Evolutionary conservation across 2,888 invertebrate genomes (phyloP).

Genomic region (Dimorphilus gyrociliatus): DNA sequence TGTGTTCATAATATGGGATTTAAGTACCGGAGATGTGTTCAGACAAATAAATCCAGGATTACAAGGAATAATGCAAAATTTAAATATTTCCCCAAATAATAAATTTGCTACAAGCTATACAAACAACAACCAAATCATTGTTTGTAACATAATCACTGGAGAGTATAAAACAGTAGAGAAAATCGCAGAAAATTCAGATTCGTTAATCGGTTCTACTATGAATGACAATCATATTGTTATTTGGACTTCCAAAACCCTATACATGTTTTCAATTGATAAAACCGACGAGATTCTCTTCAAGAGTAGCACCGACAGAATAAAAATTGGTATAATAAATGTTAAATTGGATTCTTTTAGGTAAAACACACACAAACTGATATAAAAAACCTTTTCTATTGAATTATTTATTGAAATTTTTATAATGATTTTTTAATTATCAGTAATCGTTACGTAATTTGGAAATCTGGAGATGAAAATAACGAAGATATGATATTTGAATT

Average conservation of each 20-base stretch:
- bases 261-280: too few species aligned
- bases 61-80: slow-evolving; percentile 69
- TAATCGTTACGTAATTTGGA: slow-evolving; percentile 12
- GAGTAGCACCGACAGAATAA: too few species aligned
- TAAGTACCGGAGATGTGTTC: slow-evolving; percentile 83
- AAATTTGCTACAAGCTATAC: slow-evolving; percentile 88
- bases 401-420: too few species aligned
- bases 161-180: slow-evolving; percentile 71
- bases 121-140: slow-evolving; percentile 80
- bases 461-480: slow-evolving; percentile 17
- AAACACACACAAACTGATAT: too few species aligned
- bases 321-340: too few species aligned
- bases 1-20: slow-evolving; percentile 87
- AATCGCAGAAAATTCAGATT: slow-evolving; percentile 12
- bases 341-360: too few species aligned
- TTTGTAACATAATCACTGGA: slow-evolving; percentile 80
- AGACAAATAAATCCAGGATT: slow-evolving; percentile 72
- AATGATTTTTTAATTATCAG: too few species aligned
- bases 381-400: too few species aligned
- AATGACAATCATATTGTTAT: slow-evolving; percentile 24
- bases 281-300: too few species aligned
- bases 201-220: slow-evolving; percentile 24
- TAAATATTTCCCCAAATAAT: slow-evolving; percentile 81
- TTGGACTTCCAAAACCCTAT: slow-evolving; percentile 22
- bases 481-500: slow-evolving; percentile 29